Evolutionary conservation across 2,888 invertebrate genomes (phyloP).

Genomic region (Drosophila cracens): DNA sequence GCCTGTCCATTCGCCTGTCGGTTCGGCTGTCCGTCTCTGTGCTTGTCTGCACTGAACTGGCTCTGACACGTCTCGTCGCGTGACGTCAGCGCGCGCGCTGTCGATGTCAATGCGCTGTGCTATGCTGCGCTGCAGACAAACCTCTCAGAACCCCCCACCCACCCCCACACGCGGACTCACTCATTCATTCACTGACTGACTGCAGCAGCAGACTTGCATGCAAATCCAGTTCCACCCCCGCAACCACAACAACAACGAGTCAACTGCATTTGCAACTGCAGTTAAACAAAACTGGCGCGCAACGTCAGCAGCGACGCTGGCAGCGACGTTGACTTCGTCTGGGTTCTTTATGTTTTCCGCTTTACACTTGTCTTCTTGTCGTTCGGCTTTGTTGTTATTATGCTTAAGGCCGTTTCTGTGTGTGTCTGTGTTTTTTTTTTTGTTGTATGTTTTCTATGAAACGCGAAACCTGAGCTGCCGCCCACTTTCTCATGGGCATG

Average conservation of each 20-base stretch:
- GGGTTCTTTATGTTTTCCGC: slow-evolving; percentile 68
- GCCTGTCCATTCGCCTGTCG: slow-evolving; percentile 10
- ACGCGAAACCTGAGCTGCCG: slow-evolving; percentile 40
- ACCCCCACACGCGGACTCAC: neutral
- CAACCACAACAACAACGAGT: slow-evolving; percentile 24
- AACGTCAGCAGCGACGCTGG: slow-evolving; percentile 27
- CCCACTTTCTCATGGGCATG: slow-evolving; percentile 1
- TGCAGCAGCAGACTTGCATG: slow-evolving; percentile 47
- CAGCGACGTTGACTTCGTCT: slow-evolving; percentile 50
- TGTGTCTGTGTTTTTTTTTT: slow-evolving; percentile 12
- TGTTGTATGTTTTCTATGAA: slow-evolving; percentile 42
- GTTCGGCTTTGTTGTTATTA: slow-evolving; percentile 49
- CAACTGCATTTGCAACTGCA: slow-evolving; percentile 35
- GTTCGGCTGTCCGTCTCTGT: neutral
- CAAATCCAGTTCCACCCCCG: slow-evolving; percentile 44
- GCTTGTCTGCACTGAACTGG: slow-evolving; percentile 11
- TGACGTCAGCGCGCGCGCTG: slow-evolving; percentile 57
- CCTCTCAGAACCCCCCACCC: slow-evolving; percentile 41
- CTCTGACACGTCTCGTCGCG: slow-evolving; percentile 37
- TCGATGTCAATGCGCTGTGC: slow-evolving; percentile 75
- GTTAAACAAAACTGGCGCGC: slow-evolving; percentile 66
- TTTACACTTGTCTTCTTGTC: slow-evolving; percentile 76
- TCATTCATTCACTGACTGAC: slow-evolving; percentile 34
- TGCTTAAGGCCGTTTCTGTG: slow-evolving; percentile 66
- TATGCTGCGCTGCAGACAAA: slow-evolving; percentile 44